These are phyloP conservation scores for Lampris megalopsis DNA, from an alignment of 2,113 vertebrate genomes.

Conservation along the genomic window DNA sequence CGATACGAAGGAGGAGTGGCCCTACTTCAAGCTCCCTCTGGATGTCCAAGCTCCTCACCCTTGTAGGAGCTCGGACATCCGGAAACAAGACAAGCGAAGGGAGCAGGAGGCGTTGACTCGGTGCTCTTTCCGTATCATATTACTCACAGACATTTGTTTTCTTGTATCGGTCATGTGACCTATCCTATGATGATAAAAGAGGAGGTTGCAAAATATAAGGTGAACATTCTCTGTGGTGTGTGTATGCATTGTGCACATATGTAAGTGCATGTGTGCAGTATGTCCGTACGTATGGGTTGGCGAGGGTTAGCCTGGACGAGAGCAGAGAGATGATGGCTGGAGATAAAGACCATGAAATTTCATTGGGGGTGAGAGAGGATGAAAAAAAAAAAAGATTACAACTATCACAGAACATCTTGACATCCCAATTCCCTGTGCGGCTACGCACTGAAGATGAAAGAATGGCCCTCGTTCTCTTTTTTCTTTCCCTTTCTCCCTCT, in stretches of 20 bases:
- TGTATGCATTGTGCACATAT: no score
- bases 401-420: constrained; percentile 24
- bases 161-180: no score
- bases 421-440: constrained; percentile 25
- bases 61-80: not conserved
- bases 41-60: no score
- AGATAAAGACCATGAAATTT: not conserved
- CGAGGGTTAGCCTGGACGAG: not conserved
- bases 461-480: not conserved
- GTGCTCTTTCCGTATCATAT: no score
- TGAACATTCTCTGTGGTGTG: no score
- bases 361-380: constrained; percentile 2
- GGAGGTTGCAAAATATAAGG: no score
- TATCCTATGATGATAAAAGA: no score
- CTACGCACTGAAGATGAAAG: constrained; percentile 23
- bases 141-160: no score
- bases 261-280: no score
- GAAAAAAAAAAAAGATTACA: constrained; percentile 37
- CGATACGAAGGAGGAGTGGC: no score
- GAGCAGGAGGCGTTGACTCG: not conserved
- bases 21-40: no score
- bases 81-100: not conserved
- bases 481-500: not conserved
- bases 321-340: not conserved
- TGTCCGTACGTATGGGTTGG: not conserved